These are phyloP conservation scores for Muscina levida DNA, from an alignment of 2,888 invertebrate genomes.

Conservation along the genomic window DNA sequence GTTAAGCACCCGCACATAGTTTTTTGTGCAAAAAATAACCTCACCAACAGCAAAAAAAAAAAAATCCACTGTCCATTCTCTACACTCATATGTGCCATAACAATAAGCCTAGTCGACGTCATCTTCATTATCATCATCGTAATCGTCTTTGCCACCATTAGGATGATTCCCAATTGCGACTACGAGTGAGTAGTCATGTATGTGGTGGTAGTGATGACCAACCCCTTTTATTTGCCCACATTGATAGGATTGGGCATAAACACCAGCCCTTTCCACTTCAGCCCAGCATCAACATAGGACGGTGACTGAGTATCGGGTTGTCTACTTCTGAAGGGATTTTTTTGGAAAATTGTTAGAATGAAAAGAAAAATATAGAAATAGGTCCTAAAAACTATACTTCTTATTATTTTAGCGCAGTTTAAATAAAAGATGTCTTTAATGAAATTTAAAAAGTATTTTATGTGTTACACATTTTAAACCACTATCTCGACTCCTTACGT, in stretches of 20 bases:
- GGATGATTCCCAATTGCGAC: conserved; percentile 1
- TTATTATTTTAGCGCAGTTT: too few relatives aligned
- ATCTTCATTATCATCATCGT: background rate
- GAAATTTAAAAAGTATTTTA: too few relatives aligned
- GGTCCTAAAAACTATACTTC: background rate
- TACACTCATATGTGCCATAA: conserved; percentile 17
- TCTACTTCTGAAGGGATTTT: conserved; percentile 40
- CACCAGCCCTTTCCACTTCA: conserved; percentile 60
- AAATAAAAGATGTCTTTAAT: too few relatives aligned
- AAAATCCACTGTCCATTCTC: conserved; percentile 51
- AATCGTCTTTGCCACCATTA: background rate
- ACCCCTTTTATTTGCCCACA: conserved; percentile 53
- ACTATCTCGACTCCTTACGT: too few relatives aligned
- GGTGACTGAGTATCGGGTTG: conserved; percentile 13
- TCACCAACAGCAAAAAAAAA: conserved; percentile 9
- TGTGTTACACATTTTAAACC: too few relatives aligned
- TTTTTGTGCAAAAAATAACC: conserved; percentile 32
- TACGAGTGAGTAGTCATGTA: background rate
- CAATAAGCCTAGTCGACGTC: conserved; percentile 39
- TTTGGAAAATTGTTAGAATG: background rate
- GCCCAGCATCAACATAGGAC: conserved; percentile 15
- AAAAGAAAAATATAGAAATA: background rate
- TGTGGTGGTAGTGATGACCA: conserved; percentile 42
- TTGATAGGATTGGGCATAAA: conserved; percentile 25
- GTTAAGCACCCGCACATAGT: conserved; percentile 51